Evolutionary conservation across 2,888 invertebrate genomes (phyloP).

Genomic region (Pheosia gnoma): DNA sequence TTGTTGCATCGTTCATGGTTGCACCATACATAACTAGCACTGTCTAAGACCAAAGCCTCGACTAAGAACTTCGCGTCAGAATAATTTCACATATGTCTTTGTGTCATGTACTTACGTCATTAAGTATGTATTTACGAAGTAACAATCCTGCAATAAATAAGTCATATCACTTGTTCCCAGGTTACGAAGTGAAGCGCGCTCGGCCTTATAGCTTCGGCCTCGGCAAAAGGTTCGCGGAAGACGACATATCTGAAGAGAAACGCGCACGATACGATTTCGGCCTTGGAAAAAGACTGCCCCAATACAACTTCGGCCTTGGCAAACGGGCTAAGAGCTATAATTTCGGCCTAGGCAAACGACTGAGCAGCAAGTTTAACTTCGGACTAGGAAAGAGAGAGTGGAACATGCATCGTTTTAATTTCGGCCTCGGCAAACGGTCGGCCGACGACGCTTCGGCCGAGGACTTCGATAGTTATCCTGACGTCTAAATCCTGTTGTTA

Average conservation of each 20-base stretch:
- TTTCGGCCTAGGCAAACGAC: slow-evolving; percentile 84
- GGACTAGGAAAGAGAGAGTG: slow-evolving; percentile 83
- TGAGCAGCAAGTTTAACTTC: slow-evolving; percentile 80
- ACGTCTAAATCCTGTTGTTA: slow-evolving; percentile 55
- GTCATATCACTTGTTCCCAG: slow-evolving; percentile 41
- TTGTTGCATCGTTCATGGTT: too few species aligned
- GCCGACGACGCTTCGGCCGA: slow-evolving; percentile 56
- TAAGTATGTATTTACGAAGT: too few species aligned
- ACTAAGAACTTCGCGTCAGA: too few species aligned
- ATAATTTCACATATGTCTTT: too few species aligned
- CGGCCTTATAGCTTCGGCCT: slow-evolving; percentile 88
- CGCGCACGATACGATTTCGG: slow-evolving; percentile 76
- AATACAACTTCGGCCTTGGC: slow-evolving; percentile 81
- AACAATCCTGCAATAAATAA: too few species aligned
- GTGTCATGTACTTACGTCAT: too few species aligned
- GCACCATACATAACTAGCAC: too few species aligned
- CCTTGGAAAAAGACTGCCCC: slow-evolving; percentile 71
- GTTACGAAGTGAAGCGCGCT: slow-evolving; percentile 80
- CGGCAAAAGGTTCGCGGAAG: slow-evolving; percentile 84
- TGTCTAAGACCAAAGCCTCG: too few species aligned
- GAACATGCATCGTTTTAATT: slow-evolving; percentile 79
- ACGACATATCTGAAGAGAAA: slow-evolving; percentile 65
- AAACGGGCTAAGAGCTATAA: slow-evolving; percentile 77
- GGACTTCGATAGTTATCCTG: slow-evolving; percentile 61
- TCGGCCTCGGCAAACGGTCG: slow-evolving; percentile 84